A percentile compares a stretch with the other conserved stretches of the same genome.
phyloP scores from a whole-genome alignment of 1,140 invertebrate species.

The Aphaenogaster floridana region DNA sequence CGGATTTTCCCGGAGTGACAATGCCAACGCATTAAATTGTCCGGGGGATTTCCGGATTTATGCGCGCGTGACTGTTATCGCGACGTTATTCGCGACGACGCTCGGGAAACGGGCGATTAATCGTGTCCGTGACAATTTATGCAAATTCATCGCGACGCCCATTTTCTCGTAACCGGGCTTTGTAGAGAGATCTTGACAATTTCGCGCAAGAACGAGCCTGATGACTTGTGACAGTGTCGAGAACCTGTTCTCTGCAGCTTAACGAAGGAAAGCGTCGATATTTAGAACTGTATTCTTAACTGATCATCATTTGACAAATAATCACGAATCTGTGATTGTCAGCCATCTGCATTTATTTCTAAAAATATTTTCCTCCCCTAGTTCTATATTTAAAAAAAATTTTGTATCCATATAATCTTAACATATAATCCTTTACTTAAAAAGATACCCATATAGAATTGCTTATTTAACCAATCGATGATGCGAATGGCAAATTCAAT shows the following conservation, averaged over 20 bases:
- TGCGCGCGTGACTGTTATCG: slow-evolving; percentile 53
- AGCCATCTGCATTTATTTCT: not conserved
- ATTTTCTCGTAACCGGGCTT: slow-evolving; percentile 24
- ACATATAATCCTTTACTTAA: not conserved
- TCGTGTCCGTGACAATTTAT: slow-evolving; percentile 60
- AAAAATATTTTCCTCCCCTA: slow-evolving; percentile 3
- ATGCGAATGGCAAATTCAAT: not conserved
- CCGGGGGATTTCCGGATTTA: slow-evolving; percentile 59
- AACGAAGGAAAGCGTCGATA: not conserved
- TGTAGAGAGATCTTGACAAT: slow-evolving; percentile 8
- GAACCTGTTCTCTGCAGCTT: not conserved
- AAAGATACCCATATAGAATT: not conserved
- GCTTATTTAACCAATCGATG: not conserved
- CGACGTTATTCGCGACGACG: slow-evolving; percentile 39
- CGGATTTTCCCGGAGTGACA: slow-evolving; percentile 55
- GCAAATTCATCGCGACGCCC: slow-evolving; percentile 49
- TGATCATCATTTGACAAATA: slow-evolving; percentile 13
- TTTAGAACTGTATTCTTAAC: slow-evolving; percentile 13
- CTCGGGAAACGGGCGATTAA: slow-evolving; percentile 47
- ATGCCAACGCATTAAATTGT: slow-evolving; percentile 58
- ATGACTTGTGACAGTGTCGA: slow-evolving; percentile 35
- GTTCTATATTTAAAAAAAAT: not conserved
- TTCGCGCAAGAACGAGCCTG: slow-evolving; percentile 21
- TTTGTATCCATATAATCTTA: not conserved
- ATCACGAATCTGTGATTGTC: not conserved